Evolutionary conservation across 2,113 vertebrate species (phyloP), one percentile per base, ranked within the genome.

Genomic region (Origma solitaria): DNA sequence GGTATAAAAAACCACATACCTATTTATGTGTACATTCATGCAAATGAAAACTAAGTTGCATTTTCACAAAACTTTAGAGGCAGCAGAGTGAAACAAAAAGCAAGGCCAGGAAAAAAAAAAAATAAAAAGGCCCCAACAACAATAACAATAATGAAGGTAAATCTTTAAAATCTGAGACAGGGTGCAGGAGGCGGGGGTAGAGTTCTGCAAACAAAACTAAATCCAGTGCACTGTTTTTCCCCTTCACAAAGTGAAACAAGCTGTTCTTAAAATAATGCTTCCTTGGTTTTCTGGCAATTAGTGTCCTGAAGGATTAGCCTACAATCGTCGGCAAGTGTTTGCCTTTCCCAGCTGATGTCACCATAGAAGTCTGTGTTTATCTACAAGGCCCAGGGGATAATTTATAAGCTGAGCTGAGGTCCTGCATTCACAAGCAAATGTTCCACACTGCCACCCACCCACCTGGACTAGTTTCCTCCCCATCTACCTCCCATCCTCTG

Each of bases 311-410:
- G 66, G 82, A 96, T 89, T 94, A 95, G 82, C 51, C 81, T 80
- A 91, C 77, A 94, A 91, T 85, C 6, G 1, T 51, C 6, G 1
- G 85, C 75, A 73, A 85, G 86, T 95, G 82, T 86, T 94, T 96
- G 95, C 90, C 78, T 96, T 96, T 95, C 90, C 88, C 68, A 92
- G 62, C 20, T 58, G 2, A 66, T 86, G 71, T 80, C 94, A 89
- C 87, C 51, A 45, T 37, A 82, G 88, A 92, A 95, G 79, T 78
- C 86, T 92, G n/a, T 95, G 91, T 92, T 97, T 97, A 95, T 51
- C 80, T 89, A 92, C 85, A 95, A 94, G 91, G 56, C 51, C 60
- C 88, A 53, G 45, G 56, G 53, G 75, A 90, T 81, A 92, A 90
- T 93, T 84, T 91, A 96, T 94, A 95, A 78, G 56, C 70, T 69